These are phyloP conservation scores for Monopterus albus DNA, from an alignment of 2,113 vertebrate species.

Conservation along the genomic window DNA sequence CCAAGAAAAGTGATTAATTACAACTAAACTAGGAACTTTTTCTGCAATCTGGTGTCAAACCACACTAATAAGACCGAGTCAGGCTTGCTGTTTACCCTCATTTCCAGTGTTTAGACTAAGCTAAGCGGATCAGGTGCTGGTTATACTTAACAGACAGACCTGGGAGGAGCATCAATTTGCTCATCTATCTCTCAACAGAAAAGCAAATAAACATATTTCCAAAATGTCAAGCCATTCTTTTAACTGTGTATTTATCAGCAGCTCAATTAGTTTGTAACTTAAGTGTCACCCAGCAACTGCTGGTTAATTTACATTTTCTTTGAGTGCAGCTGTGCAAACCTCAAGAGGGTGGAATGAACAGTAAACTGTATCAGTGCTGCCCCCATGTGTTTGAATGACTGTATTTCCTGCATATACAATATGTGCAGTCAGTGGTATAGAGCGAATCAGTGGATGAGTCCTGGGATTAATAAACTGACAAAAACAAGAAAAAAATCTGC, in stretches of 20 bases:
- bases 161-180: too few species aligned
- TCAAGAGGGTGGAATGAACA: not conserved
- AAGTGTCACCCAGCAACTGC: slow-evolving; percentile 8
- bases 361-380: slow-evolving; percentile 30
- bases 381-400: slow-evolving; percentile 42
- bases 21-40: too few species aligned
- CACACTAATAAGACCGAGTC: too few species aligned
- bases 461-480: slow-evolving; percentile 5
- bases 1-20: too few species aligned
- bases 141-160: too few species aligned
- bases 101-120: too few species aligned
- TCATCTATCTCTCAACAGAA: not conserved
- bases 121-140: too few species aligned
- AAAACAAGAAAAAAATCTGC: slow-evolving; percentile 11
- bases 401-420: not conserved
- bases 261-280: slow-evolving; percentile 3
- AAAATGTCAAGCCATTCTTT: not conserved
- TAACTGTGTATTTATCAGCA: not conserved
- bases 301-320: not conserved
- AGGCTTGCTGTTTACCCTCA: too few species aligned
- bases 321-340: not conserved
- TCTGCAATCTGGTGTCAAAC: too few species aligned
- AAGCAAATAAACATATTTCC: not conserved
- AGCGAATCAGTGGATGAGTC: not conserved
- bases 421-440: not conserved